These are phyloP conservation scores for Pollenia angustigena DNA, from an alignment of 2,888 invertebrate genomes.

Conservation along the genomic window DNA sequence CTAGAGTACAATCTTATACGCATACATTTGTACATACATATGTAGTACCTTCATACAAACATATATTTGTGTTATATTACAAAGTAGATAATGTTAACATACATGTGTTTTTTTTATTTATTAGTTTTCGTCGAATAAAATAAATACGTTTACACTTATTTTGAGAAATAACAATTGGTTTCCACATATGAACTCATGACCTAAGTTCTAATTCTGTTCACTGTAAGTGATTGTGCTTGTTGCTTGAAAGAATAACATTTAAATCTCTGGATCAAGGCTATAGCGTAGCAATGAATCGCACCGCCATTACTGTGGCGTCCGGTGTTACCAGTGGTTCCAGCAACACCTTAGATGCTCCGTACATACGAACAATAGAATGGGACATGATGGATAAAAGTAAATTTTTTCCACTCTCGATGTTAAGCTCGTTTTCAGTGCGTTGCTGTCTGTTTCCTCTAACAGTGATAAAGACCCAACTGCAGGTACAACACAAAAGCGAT, in stretches of 20 bases:
- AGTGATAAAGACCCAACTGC: conserved; percentile 96
- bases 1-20: background rate
- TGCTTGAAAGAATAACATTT: background rate
- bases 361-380: conserved; percentile 96
- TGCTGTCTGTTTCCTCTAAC: conserved; percentile 95
- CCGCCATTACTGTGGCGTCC: conserved; percentile 75
- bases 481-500: conserved; percentile 91
- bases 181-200: conserved; percentile 63
- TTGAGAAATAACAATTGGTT: conserved; percentile 12
- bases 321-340: conserved; percentile 73
- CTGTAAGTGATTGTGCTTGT: conserved; percentile 23
- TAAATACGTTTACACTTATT: background rate
- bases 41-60: background rate
- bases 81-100: background rate
- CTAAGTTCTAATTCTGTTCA: conserved; percentile 6
- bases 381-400: conserved; percentile 98
- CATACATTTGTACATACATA: conserved; percentile 2
- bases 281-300: conserved; percentile 59
- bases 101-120: conserved; percentile 6
- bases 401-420: conserved; percentile 96
- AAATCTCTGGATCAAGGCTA: background rate
- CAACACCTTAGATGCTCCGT: conserved; percentile 79
- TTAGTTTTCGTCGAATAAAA: conserved; percentile 38
- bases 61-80: background rate
- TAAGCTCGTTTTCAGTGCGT: conserved; percentile 87